Percentiles rank a stretch among this genome's conserved stretches.
Evolutionary conservation across 1,140 invertebrate genomes (phyloP).

Genomic region (Drosophila nikananu): DNA sequence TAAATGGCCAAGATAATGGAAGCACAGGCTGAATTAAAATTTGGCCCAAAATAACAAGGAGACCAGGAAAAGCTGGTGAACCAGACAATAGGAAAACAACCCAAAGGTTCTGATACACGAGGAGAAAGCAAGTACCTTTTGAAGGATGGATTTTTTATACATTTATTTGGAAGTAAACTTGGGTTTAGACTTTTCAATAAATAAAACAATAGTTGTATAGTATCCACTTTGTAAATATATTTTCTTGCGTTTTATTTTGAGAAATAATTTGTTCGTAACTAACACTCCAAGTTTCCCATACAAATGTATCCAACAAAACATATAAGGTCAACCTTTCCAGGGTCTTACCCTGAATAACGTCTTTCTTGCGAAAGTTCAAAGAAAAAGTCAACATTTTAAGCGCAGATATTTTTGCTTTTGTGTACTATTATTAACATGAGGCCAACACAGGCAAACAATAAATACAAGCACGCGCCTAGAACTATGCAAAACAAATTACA

Average conservation of each 20-base stretch:
- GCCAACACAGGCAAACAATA: slow-evolving; percentile 61
- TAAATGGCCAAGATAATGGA: slow-evolving; percentile 43
- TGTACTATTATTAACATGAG: slow-evolving; percentile 10
- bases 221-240: too few species aligned
- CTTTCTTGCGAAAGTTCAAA: not conserved
- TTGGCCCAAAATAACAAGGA: slow-evolving; percentile 45
- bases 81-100: slow-evolving; percentile 58
- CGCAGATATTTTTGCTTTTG: slow-evolving; percentile 6
- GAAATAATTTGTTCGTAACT: not conserved
- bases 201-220: too few species aligned
- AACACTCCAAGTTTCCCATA: not conserved
- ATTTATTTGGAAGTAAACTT: too few species aligned
- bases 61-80: slow-evolving; percentile 23
- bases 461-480: slow-evolving; percentile 66
- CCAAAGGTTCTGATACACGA: slow-evolving; percentile 5
- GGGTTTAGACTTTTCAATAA: too few species aligned
- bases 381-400: not conserved
- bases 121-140: too few species aligned
- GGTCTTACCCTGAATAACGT: not conserved
- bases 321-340: not conserved
- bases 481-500: slow-evolving; percentile 76
- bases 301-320: too few species aligned
- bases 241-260: too few species aligned
- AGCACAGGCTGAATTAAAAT: slow-evolving; percentile 47
- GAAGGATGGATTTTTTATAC: too few species aligned